Base-by-base conservation (phyloP, 2,888 invertebrate genomes). In the Nomada ferruginata region DNA sequence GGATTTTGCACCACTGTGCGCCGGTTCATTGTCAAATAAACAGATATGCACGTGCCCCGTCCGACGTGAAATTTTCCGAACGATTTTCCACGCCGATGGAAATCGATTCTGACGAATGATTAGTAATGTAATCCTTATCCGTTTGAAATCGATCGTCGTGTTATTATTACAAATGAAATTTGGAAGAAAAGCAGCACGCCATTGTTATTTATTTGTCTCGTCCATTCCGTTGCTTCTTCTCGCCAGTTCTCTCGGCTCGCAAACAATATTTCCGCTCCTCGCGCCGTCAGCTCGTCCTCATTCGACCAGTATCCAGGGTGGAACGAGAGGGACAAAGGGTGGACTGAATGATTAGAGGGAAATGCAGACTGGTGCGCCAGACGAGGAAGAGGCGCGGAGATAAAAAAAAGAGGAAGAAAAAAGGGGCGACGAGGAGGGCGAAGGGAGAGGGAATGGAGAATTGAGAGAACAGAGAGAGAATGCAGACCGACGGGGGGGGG, bases 211-310 rank as follows among this genome's bases (percentile, higher is more conserved):
- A 18, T 66, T 47, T 69, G 50, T 66, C 44, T 55, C 29, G 29
- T 42, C 7, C 20, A 29, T 20, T 9, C n/a, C 7, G 3, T 11
- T 20, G 26, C 36, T 42, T 13, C n/a, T 44, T 13, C 26, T 7
- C 36, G 5, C 42, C 60, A 44, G 55, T n/a, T 59, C 18, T 50
- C 53, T 59, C 63, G 26, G 68, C 57, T 52, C 72, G 53, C 79
- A 82, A 82, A 82, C 82, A 82, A 82, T 79, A 79, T 82, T 75
- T 60, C 79, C 70, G 60, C 52, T 55, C 74, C 60, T 79, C 72
- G 60, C 63, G 73, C n/a, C 52, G 52, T 70, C 69, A 18, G 60
- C 20, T 26, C 73, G 79, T 77, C 79, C 68, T 79, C 75, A 29
- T 63, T 60, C 80, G 64, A 78, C 76, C 72, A 55, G 73, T 72